These are phyloP conservation scores for Beroe forskalii DNA, from an alignment of 37 sponge, comb jelly and placozoan species.

Conservation along the genomic window DNA sequence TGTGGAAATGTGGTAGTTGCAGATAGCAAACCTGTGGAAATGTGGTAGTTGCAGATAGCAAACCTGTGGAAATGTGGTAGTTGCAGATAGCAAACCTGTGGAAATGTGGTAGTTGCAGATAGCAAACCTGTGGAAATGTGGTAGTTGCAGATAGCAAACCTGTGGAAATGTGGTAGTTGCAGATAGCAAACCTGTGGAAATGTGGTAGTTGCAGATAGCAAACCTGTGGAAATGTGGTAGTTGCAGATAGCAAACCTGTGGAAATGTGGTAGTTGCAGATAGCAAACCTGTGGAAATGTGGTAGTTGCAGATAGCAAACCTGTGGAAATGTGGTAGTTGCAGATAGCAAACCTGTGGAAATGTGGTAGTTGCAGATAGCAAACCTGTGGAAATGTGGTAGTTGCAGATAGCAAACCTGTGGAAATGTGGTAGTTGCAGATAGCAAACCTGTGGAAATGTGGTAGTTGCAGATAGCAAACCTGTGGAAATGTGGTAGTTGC, in stretches of 20 bases:
- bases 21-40: too few relatives aligned
- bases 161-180: background rate
- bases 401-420: too few relatives aligned
- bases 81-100: too few relatives aligned
- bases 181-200: slow-evolving; percentile 21
- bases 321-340: too few relatives aligned
- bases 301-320: slow-evolving; percentile 17
- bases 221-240: background rate
- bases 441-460: slow-evolving; percentile 17
- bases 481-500: background rate
- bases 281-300: background rate
- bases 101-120: background rate
- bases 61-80: too few relatives aligned
- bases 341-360: too few relatives aligned
- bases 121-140: slow-evolving; percentile 17
- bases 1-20: too few relatives aligned
- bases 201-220: too few relatives aligned
- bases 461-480: too few relatives aligned
- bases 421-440: background rate
- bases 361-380: background rate
- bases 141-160: too few relatives aligned
- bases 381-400: too few relatives aligned
- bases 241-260: slow-evolving; percentile 23
- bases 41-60: background rate
- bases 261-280: too few relatives aligned